A percentile compares a stretch with the other conserved stretches of the same genome.
These are phyloP conservation scores for Opisthograptis luteolata DNA, from an alignment of 2,888 invertebrate species.

Conservation along the genomic window DNA sequence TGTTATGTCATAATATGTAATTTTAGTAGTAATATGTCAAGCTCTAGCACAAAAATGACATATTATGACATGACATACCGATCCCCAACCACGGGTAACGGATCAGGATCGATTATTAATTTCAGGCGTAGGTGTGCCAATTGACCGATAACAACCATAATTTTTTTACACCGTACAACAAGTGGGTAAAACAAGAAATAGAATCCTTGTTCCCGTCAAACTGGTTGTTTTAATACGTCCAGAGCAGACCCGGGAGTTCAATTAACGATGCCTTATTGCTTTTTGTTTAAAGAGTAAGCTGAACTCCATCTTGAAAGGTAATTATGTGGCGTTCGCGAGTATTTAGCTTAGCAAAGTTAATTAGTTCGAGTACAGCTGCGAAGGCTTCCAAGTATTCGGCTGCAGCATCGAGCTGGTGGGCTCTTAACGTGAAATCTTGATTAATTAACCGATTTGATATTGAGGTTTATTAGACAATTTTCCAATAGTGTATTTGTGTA, in stretches of 20 bases:
- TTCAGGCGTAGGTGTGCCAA: no score
- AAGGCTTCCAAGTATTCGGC: constrained; percentile 10
- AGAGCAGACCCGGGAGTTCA: constrained; percentile 26
- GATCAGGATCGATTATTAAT: no score
- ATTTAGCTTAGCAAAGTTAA: constrained; percentile 69
- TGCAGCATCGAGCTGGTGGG: neutral
- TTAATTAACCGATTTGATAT: neutral
- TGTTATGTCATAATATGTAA: no score
- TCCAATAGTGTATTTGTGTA: no score
- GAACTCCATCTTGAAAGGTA: constrained; percentile 47
- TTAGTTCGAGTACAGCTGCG: constrained; percentile 63
- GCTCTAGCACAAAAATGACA: no score
- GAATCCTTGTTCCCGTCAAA: neutral
- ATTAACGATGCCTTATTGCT: constrained; percentile 45
- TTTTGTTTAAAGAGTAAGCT: constrained; percentile 41
- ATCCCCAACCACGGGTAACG: no score
- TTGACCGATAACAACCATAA: no score
- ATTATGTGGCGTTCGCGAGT: constrained; percentile 54
- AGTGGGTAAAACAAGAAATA: no score
- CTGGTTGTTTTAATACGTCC: constrained; percentile 1
- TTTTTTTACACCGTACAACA: no score
- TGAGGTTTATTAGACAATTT: no score
- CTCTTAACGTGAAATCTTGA: neutral
- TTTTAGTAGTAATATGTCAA: no score
- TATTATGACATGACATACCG: no score